Evolutionary conservation across 2,797 vertebrate species (phyloP).

Genomic region (Gambusia yucatana): DNA sequence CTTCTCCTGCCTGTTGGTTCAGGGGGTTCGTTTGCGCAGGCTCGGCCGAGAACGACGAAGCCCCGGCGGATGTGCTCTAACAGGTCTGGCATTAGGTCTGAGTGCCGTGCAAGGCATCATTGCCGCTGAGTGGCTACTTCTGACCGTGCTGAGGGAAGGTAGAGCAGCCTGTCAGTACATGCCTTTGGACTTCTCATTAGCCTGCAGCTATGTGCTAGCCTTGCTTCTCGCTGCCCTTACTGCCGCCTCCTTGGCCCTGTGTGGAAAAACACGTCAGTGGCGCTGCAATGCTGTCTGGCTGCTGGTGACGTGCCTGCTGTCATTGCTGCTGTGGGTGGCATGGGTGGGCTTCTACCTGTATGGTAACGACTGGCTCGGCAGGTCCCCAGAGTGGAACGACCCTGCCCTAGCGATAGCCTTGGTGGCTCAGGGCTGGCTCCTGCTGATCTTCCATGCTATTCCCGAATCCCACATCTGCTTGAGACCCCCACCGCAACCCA

Average conservation of each 20-base stretch:
- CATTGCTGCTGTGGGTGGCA: conserved; percentile 91
- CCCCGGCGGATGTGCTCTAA: conserved; percentile 89
- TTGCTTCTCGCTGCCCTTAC: conserved; percentile 85
- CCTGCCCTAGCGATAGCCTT: conserved; percentile 91
- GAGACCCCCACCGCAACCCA: conserved; percentile 89
- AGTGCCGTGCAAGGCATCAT: conserved; percentile 94
- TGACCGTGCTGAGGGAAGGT: conserved; percentile 90
- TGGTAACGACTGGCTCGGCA: conserved; percentile 85
- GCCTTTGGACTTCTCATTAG: conserved; percentile 92
- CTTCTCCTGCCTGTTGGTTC: conserved; percentile 93
- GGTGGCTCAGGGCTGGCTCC: conserved; percentile 93
- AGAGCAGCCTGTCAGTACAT: conserved; percentile 90
- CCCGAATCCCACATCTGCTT: conserved; percentile 92
- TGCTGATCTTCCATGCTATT: conserved; percentile 92
- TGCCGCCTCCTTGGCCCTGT: conserved; percentile 87
- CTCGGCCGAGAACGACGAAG: conserved; percentile 88
- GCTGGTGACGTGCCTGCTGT: conserved; percentile 88
- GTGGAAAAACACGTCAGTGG: conserved; percentile 92
- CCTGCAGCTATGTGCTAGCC: conserved; percentile 91
- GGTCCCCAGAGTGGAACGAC: conserved; percentile 88
- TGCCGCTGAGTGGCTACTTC: conserved; percentile 93
- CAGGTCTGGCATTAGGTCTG: conserved; percentile 86
- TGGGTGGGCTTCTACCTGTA: conserved; percentile 97
- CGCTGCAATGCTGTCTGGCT: conserved; percentile 90
- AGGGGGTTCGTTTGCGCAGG: conserved; percentile 88